phyloP scores from a whole-genome alignment of 2,113 vertebrate species.

The Scatophagus argus region DNA sequence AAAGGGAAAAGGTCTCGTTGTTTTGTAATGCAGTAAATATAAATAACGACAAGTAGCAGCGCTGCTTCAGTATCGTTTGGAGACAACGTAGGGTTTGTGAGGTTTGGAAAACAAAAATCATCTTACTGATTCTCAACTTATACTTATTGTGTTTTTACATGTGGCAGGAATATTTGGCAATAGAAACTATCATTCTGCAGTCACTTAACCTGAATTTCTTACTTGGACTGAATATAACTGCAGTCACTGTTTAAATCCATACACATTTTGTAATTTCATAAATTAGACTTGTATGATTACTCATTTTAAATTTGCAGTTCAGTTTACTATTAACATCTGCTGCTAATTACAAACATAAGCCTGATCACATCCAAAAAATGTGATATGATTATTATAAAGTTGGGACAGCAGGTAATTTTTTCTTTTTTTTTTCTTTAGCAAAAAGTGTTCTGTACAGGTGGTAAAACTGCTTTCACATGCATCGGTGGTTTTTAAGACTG shows the following conservation, averaged over 20 bases:
- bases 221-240: neutral
- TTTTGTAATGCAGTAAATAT: constrained; percentile 40
- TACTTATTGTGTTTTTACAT: neutral
- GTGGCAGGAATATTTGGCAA: neutral
- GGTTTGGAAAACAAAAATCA: neutral
- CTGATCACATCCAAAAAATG: neutral
- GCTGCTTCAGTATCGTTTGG: neutral
- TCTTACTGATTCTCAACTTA: neutral
- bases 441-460: neutral
- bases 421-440: too few relatives aligned
- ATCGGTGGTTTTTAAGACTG: neutral
- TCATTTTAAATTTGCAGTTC: neutral
- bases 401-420: neutral
- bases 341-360: neutral
- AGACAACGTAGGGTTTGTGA: neutral
- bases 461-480: neutral
- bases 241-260: neutral
- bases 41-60: neutral
- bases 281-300: neutral
- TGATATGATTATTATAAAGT: neutral
- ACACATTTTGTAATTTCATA: neutral
- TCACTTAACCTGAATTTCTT: neutral
- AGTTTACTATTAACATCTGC: neutral
- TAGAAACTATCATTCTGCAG: neutral
- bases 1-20: constrained; percentile 40